These are phyloP conservation scores for Theonella swinhoei DNA, from an alignment of 37 sponge, comb jelly and placozoan genomes.

Conservation along the genomic window DNA sequence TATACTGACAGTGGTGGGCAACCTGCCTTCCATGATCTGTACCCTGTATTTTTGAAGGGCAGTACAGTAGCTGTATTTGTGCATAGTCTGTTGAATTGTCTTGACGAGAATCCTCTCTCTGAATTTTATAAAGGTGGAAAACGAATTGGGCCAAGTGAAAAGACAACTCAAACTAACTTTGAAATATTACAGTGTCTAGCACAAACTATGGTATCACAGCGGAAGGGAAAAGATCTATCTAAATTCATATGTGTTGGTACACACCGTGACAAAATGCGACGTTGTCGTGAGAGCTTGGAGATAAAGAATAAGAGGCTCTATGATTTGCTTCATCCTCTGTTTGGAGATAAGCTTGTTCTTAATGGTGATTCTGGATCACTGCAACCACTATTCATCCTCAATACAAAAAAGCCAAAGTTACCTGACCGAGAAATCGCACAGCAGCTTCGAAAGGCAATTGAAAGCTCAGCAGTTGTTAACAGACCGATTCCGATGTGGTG, in stretches of 20 bases:
- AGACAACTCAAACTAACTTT: not conserved
- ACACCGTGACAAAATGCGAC: not conserved
- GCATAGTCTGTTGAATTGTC: not conserved
- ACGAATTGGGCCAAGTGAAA: not conserved
- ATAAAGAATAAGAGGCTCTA: not conserved
- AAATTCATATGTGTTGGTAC: not conserved
- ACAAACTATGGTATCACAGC: not conserved
- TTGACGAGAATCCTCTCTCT: not conserved
- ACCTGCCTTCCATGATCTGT: not conserved
- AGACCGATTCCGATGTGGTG: not conserved
- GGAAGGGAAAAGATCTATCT: not conserved
- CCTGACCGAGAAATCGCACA: not conserved
- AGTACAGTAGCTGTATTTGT: not conserved
- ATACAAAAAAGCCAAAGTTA: not conserved
- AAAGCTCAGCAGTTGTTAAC: not conserved
- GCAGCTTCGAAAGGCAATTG: not conserved
- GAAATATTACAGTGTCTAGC: not conserved
- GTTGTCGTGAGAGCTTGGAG: not conserved
- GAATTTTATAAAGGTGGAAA: not conserved
- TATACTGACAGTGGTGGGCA: conserved; percentile 20
- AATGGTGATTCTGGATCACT: not conserved
- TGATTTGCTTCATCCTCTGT: not conserved
- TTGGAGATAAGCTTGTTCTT: not conserved
- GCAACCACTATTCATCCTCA: not conserved
- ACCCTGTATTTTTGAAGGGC: not conserved